These are phyloP conservation scores for Onychorhynchus coronatus DNA, from an alignment of 2,113 vertebrate genomes.

Conservation along the genomic window DNA sequence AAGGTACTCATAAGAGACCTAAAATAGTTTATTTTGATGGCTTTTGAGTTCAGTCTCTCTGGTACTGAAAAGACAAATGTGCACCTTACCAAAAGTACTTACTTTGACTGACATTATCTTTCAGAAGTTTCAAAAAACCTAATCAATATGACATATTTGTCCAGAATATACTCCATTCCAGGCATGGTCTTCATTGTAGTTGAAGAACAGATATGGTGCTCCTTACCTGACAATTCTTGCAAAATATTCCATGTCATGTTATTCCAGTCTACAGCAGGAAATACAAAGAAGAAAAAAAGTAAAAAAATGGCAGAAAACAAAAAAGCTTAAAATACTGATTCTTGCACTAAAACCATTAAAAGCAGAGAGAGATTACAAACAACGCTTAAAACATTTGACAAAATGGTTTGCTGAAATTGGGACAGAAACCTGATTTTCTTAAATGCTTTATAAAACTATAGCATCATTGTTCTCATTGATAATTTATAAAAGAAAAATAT, in stretches of 20 bases:
- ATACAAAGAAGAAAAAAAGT: background rate
- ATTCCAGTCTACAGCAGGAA: background rate
- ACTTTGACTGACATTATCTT: background rate
- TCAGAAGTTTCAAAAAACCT: background rate
- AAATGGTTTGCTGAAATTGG: background rate
- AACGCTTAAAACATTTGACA: background rate
- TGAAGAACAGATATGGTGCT: background rate
- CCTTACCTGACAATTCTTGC: background rate
- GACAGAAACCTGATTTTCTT: background rate
- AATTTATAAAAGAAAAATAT: background rate
- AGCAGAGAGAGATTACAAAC: background rate
- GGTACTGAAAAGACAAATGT: background rate
- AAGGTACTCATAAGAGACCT: background rate
- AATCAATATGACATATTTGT: background rate
- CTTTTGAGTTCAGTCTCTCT: background rate
- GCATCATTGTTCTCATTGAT: background rate
- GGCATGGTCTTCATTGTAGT: background rate
- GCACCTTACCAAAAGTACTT: background rate
- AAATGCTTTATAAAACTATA: background rate
- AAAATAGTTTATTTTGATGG: background rate
- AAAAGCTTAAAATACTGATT: background rate
- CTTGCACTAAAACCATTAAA: background rate
- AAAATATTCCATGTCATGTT: background rate
- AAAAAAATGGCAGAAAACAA: too few species aligned
- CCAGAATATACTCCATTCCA: background rate